Evolutionary conservation across 37 sponge, comb jelly and placozoan species (phyloP), one percentile per base, ranked within the genome.

Genomic region (Eunapius fragilis): DNA sequence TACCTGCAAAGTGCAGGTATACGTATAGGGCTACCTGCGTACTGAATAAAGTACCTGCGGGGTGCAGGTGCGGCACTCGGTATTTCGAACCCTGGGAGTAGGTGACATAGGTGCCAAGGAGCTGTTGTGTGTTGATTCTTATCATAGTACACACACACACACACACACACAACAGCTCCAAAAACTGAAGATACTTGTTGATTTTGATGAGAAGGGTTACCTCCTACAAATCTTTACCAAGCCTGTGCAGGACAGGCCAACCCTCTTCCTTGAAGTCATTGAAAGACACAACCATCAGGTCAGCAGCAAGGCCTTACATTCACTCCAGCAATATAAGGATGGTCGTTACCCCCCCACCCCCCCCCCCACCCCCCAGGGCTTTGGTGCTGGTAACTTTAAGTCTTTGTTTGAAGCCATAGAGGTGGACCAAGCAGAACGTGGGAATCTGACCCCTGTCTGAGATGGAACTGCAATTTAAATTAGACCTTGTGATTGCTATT

Each of bases 301-400:
- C 47, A 79, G 87, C 49, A 25, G 2, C 31, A 19, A 25, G 37
- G 7, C 31, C 19, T 2, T 68, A 2, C n/a, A 7, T 31, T 25
- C 30, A 49, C 80, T n/a, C 0, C 80, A 27, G 9, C 22, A 41
- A 24, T 72, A 32, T 35, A 34, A 7, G 17, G 38, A 19, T 41
- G 41, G 41, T 41, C 41, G 6, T 41, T 41, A 41, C 41, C 3
- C 41, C 6, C 41, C 41, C 6, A 3, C 6, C 6, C 6, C 6
- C 41, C 6, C 41, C 41, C 3, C 6, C 6, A 41, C 41, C 41
- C 38, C 82, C 32, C 75, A 98, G 98, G 99, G 99, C 31, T 99
- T 99, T 87, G 99, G 99, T 50, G 97, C 96, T 75, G 99, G 99
- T n/a, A 99, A 99, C 73, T 99, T 99, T 93, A 94, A 99, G 83